Percentiles rank a stretch among this genome's conserved stretches.
Evolutionary conservation across 2,797 vertebrate genomes (phyloP).

Genomic region (Tragelaphus eurycerus): DNA sequence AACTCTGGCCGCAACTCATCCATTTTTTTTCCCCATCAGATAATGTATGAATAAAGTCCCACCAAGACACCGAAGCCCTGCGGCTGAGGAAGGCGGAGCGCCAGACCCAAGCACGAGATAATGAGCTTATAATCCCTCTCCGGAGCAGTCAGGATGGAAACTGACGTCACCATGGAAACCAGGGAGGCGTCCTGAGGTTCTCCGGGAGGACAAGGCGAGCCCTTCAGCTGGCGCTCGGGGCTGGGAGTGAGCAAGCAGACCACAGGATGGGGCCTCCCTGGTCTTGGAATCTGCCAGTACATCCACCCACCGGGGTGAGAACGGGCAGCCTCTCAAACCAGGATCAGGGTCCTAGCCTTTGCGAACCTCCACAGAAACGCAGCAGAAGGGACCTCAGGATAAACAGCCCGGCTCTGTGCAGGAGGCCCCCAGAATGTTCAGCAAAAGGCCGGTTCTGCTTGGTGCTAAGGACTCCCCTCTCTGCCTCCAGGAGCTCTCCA

Average conservation of each 20-base stretch:
- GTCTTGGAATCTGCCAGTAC: neutral
- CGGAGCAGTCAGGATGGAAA: conserved; percentile 61
- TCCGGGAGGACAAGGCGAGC: neutral
- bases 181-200: neutral
- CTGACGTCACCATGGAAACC: conserved; percentile 77
- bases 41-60: neutral
- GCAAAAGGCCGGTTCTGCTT: accelerated
- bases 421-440: accelerated
- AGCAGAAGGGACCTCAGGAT: accelerated
- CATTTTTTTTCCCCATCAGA: neutral
- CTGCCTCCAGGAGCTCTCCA: neutral
- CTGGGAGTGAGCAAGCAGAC: accelerated
- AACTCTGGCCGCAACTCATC: neutral
- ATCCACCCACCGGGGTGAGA: accelerated
- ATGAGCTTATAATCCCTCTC: conserved; percentile 63
- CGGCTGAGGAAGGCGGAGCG: neutral
- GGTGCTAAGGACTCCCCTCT: neutral
- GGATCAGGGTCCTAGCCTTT: accelerated
- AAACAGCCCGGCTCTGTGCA: accelerated
- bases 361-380: accelerated
- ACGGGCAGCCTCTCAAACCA: neutral
- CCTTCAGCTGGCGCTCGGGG: accelerated
- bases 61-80: conserved; percentile 49
- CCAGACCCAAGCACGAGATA: neutral
- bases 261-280: accelerated